These are phyloP conservation scores for Colletes latitarsis DNA, from an alignment of 1,140 invertebrate genomes.

Conservation along the genomic window DNA sequence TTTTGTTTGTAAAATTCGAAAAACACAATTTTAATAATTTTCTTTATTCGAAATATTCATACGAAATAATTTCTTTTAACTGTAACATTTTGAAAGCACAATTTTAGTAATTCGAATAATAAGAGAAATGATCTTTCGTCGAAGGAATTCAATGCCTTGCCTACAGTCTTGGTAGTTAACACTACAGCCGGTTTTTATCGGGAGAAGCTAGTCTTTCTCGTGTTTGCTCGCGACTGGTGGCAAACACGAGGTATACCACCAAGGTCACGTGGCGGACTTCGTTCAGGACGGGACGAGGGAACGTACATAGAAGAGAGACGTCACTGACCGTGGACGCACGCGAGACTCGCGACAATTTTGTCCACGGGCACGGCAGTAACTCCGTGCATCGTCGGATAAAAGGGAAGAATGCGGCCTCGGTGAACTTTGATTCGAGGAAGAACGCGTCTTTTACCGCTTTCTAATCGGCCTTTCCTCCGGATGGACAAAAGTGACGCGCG, in stretches of 20 bases:
- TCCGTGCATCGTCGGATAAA: slow-evolving; percentile 46
- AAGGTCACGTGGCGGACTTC: slow-evolving; percentile 56
- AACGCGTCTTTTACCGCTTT: not conserved
- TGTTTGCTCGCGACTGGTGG: slow-evolving; percentile 30
- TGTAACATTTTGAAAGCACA: too few species aligned
- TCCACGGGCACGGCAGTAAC: slow-evolving; percentile 30
- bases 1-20: too few species aligned
- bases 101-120: too few species aligned
- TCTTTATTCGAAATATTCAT: too few species aligned
- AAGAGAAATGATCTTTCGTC: too few species aligned
- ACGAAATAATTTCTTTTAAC: too few species aligned
- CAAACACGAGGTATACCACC: slow-evolving; percentile 36
- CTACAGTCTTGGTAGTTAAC: too few species aligned
- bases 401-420: slow-evolving; percentile 41
- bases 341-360: slow-evolving; percentile 62
- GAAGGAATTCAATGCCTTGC: too few species aligned
- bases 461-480: not conserved
- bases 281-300: slow-evolving; percentile 35
- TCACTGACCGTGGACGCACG: slow-evolving; percentile 63
- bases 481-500: too few species aligned
- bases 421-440: slow-evolving; percentile 42
- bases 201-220: not conserved
- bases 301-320: slow-evolving; percentile 50
- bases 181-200: not conserved
- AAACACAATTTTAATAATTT: too few species aligned